phyloP scores from a whole-genome alignment of 2,888 invertebrate genomes.

The Sipha maydis region DNA sequence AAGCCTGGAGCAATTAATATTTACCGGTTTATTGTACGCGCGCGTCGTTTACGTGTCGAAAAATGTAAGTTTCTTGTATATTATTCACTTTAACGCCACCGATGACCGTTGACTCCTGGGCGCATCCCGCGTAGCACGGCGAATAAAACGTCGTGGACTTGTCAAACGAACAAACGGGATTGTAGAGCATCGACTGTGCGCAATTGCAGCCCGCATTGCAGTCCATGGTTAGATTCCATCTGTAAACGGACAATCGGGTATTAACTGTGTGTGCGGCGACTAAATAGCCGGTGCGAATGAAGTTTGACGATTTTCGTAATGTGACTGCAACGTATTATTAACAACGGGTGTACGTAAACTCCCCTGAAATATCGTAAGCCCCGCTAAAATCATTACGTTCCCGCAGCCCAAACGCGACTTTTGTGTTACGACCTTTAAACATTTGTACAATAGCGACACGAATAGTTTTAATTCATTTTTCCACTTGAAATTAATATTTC shows the following conservation, averaged over 20 bases:
- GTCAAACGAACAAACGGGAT: constrained; percentile 68
- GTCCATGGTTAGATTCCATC: constrained; percentile 65
- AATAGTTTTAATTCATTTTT: too few relatives aligned
- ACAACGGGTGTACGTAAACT: too few relatives aligned
- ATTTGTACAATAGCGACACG: too few relatives aligned
- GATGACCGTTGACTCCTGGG: constrained; percentile 57
- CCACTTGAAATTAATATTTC: too few relatives aligned
- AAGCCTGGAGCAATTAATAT: constrained; percentile 65
- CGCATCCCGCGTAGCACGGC: constrained; percentile 71
- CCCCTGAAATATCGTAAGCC: too few relatives aligned
- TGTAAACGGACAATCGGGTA: constrained; percentile 20
- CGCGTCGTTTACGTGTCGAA: not conserved
- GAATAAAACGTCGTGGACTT: constrained; percentile 68
- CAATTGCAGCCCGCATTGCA: constrained; percentile 68
- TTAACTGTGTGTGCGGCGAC: too few relatives aligned
- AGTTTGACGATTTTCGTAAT: too few relatives aligned
- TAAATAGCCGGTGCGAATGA: too few relatives aligned
- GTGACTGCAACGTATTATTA: too few relatives aligned
- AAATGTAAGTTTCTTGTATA: not conserved
- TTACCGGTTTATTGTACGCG: not conserved
- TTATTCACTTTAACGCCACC: constrained; percentile 52
- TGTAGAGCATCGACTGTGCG: constrained; percentile 65
- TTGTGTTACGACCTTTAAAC: too few relatives aligned
- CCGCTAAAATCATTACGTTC: too few relatives aligned
- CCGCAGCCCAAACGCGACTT: too few relatives aligned